A percentile compares a stretch with the other conserved stretches of the same genome.
phyloP scores from a whole-genome alignment of 2,113 vertebrate species.

The Rhinopomastus cyanomelas region DNA sequence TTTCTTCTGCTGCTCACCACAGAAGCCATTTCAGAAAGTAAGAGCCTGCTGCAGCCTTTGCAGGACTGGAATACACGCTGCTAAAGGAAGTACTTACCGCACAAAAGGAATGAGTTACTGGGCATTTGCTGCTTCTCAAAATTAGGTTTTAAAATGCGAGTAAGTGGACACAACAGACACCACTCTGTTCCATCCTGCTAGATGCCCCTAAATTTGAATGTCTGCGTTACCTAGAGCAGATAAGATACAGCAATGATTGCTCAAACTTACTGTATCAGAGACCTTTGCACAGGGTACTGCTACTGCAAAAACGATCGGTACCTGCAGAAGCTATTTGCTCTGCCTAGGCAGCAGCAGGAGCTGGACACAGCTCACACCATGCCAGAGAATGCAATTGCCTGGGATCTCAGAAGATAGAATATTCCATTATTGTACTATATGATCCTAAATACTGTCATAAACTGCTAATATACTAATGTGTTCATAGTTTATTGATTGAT shows the following conservation, averaged over 20 bases:
- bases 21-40: conserved; percentile 45
- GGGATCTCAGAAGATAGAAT: neutral
- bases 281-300: conserved; percentile 50
- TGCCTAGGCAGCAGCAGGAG: conserved; percentile 29
- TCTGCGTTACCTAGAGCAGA: conserved; percentile 36
- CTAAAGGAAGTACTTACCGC: neutral
- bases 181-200: neutral
- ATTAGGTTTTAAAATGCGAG: neutral
- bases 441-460: conserved; percentile 63
- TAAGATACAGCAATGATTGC: conserved; percentile 54
- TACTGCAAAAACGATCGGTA: conserved; percentile 22
- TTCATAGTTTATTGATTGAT: conserved; percentile 59
- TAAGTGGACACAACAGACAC: neutral
- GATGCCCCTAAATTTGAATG: conserved; percentile 27
- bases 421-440: conserved; percentile 49
- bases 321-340: conserved; percentile 43
- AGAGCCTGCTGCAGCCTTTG: conserved; percentile 29
- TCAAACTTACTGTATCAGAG: conserved; percentile 56
- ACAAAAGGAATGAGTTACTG: conserved; percentile 7
- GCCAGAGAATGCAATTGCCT: neutral
- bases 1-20: conserved; percentile 55
- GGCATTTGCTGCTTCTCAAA: conserved; percentile 1
- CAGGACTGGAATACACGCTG: neutral
- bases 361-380: neutral
- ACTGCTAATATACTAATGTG: conserved; percentile 65